Evolutionary conservation across 2,888 invertebrate species (phyloP).

Genomic region (Carterocephalus palaemon): DNA sequence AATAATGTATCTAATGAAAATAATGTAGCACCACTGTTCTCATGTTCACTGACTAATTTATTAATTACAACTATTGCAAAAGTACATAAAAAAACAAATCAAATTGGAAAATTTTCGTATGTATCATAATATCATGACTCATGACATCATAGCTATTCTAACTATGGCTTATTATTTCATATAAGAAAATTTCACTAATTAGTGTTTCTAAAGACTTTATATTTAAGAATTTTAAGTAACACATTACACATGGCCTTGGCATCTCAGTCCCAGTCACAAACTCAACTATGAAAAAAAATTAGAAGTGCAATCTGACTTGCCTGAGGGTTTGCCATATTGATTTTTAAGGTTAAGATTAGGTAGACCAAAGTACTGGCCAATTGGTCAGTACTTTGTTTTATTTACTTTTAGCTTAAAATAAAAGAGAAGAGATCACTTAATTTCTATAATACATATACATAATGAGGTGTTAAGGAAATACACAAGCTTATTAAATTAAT

Average conservation of each 20-base stretch:
- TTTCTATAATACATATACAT: background rate
- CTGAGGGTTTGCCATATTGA: background rate
- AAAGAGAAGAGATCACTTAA: background rate
- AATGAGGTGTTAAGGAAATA: background rate
- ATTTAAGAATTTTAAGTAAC: no score
- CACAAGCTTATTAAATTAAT: background rate
- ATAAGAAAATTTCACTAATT: no score
- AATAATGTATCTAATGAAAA: background rate
- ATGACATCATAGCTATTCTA: no score
- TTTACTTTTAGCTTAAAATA: no score
- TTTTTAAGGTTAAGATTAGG: background rate
- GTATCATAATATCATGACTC: background rate
- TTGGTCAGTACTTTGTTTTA: no score
- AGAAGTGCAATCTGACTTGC: background rate
- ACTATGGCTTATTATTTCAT: no score
- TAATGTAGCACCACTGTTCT: conserved; percentile 1
- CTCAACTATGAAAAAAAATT: no score
- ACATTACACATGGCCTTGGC: no score
- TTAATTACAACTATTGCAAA: background rate
- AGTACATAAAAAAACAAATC: background rate
- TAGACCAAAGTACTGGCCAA: background rate
- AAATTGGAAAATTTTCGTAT: background rate
- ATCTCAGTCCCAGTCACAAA: no score
- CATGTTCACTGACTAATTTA: conserved; percentile 10
- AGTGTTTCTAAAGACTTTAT: no score